phyloP scores from a whole-genome alignment of 2,888 invertebrate genomes.

The Parnassius orleans region DNA sequence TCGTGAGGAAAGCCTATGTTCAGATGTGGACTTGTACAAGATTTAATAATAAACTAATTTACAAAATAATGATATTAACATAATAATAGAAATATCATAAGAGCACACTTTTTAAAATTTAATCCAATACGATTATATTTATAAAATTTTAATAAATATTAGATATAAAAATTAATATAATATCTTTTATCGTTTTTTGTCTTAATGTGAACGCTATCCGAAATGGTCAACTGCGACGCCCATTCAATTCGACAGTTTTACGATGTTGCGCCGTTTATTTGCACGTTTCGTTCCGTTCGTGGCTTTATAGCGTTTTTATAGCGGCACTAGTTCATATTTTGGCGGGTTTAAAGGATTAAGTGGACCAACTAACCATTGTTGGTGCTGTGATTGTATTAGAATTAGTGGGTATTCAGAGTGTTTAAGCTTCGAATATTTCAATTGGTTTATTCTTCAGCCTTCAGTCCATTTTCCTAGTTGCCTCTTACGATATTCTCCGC shows the following conservation, averaged over 20 bases:
- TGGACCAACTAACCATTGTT: slow-evolving; percentile 44
- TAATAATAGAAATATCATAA: no score
- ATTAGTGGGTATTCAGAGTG: background rate
- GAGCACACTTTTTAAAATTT: no score
- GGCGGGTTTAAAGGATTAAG: slow-evolving; percentile 60
- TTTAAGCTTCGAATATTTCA: no score
- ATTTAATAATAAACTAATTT: no score
- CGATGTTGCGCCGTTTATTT: slow-evolving; percentile 60
- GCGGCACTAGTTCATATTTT: slow-evolving; percentile 69
- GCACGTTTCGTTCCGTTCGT: slow-evolving; percentile 61
- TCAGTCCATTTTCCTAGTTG: no score
- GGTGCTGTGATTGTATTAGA: slow-evolving; percentile 30
- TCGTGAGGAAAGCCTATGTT: no score
- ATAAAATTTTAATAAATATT: no score
- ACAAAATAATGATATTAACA: no score
- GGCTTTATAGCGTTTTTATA: slow-evolving; percentile 73
- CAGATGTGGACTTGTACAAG: no score
- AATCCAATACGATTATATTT: no score
- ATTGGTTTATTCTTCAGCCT: no score
- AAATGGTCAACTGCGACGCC: slow-evolving; percentile 43
- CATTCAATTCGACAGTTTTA: slow-evolving; percentile 71
- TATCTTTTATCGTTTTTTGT: slow-evolving; percentile 20
- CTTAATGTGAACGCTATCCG: slow-evolving; percentile 40
- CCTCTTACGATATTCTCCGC: no score
- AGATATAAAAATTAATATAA: background rate